phyloP scores from a whole-genome alignment of 2,113 vertebrate species.

The Anarhynchus alexandrinus region DNA sequence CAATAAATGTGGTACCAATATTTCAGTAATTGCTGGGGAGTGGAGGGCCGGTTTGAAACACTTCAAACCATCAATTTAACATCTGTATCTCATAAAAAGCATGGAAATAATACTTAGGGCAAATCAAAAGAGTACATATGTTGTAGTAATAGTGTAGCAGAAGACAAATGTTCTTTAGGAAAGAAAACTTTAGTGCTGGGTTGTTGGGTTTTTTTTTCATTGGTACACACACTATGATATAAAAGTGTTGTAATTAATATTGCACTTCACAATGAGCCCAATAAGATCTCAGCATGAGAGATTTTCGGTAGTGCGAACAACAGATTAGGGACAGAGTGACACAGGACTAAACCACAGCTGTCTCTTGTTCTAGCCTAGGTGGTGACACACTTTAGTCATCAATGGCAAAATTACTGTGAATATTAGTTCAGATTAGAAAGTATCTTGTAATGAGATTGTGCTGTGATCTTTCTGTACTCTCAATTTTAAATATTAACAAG shows the following conservation, averaged over 20 bases:
- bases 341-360: not conserved
- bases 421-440: not conserved
- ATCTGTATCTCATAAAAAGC: conserved; percentile 48
- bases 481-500: not conserved
- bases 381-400: not conserved
- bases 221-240: not conserved
- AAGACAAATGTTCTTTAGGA: conserved; percentile 3
- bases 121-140: not conserved
- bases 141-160: not conserved
- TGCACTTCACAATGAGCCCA: not conserved
- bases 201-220: not conserved
- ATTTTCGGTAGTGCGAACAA: not conserved
- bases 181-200: not conserved
- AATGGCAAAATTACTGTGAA: not conserved
- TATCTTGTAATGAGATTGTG: not conserved
- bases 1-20: conserved; percentile 57
- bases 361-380: not conserved
- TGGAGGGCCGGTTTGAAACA: conserved; percentile 29
- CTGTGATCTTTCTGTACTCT: not conserved
- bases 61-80: conserved; percentile 19
- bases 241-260: not conserved
- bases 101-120: not conserved
- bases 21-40: conserved; percentile 33
- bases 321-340: not conserved
- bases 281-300: not conserved